phyloP scores from a whole-genome alignment of 2,888 invertebrate species.

The Ichneumoninae sp. region DNA sequence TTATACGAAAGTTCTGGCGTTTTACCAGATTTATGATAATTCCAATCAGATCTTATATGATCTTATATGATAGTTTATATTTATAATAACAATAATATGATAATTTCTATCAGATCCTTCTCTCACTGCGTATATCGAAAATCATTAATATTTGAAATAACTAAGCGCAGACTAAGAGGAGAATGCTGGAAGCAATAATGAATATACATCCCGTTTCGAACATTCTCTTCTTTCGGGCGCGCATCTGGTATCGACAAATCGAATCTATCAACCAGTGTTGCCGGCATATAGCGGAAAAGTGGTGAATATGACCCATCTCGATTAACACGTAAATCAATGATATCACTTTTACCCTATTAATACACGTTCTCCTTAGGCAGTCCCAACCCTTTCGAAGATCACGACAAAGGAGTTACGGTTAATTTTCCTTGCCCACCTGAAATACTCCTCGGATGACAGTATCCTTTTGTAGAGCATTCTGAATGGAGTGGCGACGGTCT shows the following conservation, averaged over 20 bases:
- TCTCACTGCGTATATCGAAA: not conserved
- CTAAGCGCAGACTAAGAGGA: not conserved
- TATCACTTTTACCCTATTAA: not conserved
- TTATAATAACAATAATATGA: no score
- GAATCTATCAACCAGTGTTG: not conserved
- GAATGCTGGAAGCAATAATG: not conserved
- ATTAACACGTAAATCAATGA: no score
- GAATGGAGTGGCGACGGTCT: slow-evolving; percentile 83
- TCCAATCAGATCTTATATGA: no score
- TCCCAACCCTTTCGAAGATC: not conserved
- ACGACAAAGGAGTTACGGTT: slow-evolving; percentile 22
- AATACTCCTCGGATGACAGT: slow-evolving; percentile 89
- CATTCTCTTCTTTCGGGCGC: not conserved
- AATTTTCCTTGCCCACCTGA: slow-evolving; percentile 85
- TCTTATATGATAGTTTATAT: no score
- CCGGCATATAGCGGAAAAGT: not conserved
- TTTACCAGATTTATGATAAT: no score
- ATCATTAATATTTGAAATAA: not conserved
- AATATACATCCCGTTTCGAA: not conserved
- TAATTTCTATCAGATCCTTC: no score
- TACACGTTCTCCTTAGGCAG: not conserved
- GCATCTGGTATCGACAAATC: not conserved
- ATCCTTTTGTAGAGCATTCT: slow-evolving; percentile 85
- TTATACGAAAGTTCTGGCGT: no score
- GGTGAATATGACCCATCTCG: no score